A percentile compares a stretch with the other conserved stretches of the same genome.
These are phyloP conservation scores for Goniozus legneri DNA, from an alignment of 1,140 invertebrate genomes.

Conservation along the genomic window DNA sequence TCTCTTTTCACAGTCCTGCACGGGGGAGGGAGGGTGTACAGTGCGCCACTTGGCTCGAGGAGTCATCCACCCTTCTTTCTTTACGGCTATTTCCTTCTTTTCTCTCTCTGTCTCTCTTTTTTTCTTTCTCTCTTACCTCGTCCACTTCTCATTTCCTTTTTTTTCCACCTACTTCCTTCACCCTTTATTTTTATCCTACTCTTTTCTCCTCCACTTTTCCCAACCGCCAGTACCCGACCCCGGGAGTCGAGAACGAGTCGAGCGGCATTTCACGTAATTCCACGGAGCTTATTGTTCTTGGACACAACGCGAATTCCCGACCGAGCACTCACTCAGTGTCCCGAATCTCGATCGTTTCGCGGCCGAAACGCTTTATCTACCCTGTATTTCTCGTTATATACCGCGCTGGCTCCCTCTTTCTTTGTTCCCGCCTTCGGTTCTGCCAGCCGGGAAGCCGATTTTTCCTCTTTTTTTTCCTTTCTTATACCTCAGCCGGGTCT, in stretches of 20 bases:
- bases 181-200: background rate
- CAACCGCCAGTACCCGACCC: background rate
- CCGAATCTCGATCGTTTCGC: background rate
- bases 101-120: background rate
- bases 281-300: slow-evolving; percentile 3
- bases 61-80: background rate
- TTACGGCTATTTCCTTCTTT: background rate
- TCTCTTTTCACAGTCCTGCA: background rate
- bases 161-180: background rate
- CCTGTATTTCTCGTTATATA: slow-evolving; percentile 2
- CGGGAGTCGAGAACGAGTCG: too few relatives aligned
- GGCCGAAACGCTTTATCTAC: background rate
- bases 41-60: background rate
- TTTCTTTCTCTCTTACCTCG: background rate
- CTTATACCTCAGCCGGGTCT: too few relatives aligned
- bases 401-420: slow-evolving; percentile 2
- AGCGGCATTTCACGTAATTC: slow-evolving; percentile 4
- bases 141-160: background rate
- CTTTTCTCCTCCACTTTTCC: background rate
- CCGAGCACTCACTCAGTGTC: background rate
- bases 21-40: too few relatives aligned
- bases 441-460: background rate
- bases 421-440: background rate
- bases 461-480: background rate
- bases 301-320: slow-evolving; percentile 1